A percentile compares a stretch with the other conserved stretches of the same genome.
These are phyloP conservation scores for Drosophila ogumai DNA, from an alignment of 1,140 invertebrate genomes.

Conservation along the genomic window DNA sequence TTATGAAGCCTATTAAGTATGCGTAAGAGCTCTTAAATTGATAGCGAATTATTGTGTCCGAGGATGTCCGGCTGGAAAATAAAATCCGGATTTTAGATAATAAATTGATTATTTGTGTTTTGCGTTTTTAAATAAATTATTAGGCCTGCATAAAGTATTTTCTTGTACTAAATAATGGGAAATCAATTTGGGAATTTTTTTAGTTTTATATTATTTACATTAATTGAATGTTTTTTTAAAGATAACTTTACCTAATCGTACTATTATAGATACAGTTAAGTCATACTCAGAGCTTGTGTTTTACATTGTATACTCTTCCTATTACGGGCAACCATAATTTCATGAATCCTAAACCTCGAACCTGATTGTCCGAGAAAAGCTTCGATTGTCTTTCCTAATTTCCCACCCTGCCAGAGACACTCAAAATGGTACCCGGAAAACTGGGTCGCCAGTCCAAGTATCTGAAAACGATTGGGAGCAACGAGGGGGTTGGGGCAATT, in stretches of 20 bases:
- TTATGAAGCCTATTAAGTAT: slow-evolving; percentile 17
- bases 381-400: neutral
- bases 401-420: slow-evolving; percentile 2
- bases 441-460: slow-evolving; percentile 12
- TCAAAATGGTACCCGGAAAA: slow-evolving; percentile 10
- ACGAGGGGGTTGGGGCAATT: slow-evolving; percentile 15
- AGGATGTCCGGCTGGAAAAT: slow-evolving; percentile 27
- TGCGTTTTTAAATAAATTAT: neutral
- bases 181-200: neutral
- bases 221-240: no score
- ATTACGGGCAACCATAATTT: neutral
- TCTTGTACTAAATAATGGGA: neutral
- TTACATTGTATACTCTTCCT: neutral
- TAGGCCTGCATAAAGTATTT: neutral
- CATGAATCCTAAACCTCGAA: neutral
- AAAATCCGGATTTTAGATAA: slow-evolving; percentile 32
- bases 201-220: no score
- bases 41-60: slow-evolving; percentile 5
- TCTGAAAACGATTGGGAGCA: slow-evolving; percentile 32
- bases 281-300: neutral
- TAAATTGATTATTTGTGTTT: slow-evolving; percentile 4
- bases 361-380: slow-evolving; percentile 13
- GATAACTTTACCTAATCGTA: neutral
- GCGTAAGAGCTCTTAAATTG: slow-evolving; percentile 15
- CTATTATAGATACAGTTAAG: neutral